A percentile compares a stretch with the other conserved stretches of the same genome.
Conservation (phyloP, 1,140 invertebrate genomes). For the Acyrthosiphon pisum region DNA sequence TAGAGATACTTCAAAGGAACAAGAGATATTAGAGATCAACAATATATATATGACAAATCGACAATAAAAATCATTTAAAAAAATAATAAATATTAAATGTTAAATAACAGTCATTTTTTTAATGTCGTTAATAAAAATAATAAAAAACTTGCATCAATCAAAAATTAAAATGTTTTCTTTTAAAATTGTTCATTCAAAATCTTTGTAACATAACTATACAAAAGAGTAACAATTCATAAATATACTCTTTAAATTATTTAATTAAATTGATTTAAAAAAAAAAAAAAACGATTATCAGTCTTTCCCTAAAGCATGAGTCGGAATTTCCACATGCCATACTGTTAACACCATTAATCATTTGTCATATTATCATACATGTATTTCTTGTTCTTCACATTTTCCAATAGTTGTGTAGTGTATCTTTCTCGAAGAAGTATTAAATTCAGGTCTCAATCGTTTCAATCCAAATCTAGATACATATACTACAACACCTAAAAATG, state of each 20-base stretch:
- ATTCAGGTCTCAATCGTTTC: constrained; percentile 69
- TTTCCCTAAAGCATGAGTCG: constrained; percentile 54
- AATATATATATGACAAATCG: constrained; percentile 27
- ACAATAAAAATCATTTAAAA: constrained; percentile 45
- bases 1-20: constrained; percentile 49
- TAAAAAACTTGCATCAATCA: constrained; percentile 33
- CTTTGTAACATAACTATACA: constrained; percentile 27
- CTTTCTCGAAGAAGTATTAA: constrained; percentile 73
- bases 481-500: constrained; percentile 66
- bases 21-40: constrained; percentile 55
- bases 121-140: constrained; percentile 46
- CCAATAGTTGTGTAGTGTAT: constrained; percentile 78
- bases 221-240: constrained; percentile 45
- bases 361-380: constrained; percentile 62
- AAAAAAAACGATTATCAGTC: constrained; percentile 47
- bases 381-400: constrained; percentile 65
- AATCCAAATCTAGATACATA: constrained; percentile 68
- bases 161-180: constrained; percentile 30
- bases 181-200: not conserved
- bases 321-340: constrained; percentile 46
- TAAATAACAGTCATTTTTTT: constrained; percentile 39
- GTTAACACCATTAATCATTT: constrained; percentile 42
- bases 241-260: constrained; percentile 7
- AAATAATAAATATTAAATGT: constrained; percentile 41
- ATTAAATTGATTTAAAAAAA: constrained; percentile 19